These are phyloP conservation scores for Toxostoma redivivum DNA, from an alignment of 2,113 vertebrate genomes.

Conservation along the genomic window DNA sequence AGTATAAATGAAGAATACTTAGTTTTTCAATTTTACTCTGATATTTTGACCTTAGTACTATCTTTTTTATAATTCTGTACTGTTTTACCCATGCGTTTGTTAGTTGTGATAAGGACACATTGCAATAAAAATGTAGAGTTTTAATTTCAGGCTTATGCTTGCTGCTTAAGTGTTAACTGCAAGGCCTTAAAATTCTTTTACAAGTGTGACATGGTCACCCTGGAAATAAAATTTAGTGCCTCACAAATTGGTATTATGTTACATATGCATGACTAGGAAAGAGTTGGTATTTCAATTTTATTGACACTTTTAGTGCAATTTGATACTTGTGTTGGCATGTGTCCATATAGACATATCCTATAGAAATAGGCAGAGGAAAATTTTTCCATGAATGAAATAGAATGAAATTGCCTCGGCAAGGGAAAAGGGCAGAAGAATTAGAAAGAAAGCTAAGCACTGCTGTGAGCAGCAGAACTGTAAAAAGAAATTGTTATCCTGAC, in stretches of 20 bases:
- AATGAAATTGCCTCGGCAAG: not conserved
- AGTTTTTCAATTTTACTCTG: not conserved
- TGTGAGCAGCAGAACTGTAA: not conserved
- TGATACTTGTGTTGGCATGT: not conserved
- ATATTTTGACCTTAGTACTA: not conserved
- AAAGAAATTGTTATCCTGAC: not conserved
- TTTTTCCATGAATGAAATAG: not conserved
- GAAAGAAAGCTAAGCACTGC: not conserved
- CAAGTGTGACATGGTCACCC: not conserved
- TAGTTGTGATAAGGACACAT: not conserved
- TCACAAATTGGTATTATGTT: not conserved
- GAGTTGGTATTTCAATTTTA: not conserved
- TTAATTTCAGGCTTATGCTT: not conserved
- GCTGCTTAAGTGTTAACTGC: not conserved
- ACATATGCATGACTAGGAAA: not conserved
- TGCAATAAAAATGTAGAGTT: not conserved
- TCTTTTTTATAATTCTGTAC: not conserved
- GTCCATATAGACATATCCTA: not conserved
- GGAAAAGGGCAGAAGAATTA: not conserved
- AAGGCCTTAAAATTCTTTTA: not conserved
- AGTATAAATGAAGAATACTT: not conserved
- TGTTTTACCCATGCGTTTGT: not conserved
- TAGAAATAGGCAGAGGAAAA: not conserved
- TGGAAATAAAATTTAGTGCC: not conserved
- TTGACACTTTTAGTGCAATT: not conserved